phyloP scores from a whole-genome alignment of 2,888 invertebrate genomes.

The Temnothorax rugatulus region DNA sequence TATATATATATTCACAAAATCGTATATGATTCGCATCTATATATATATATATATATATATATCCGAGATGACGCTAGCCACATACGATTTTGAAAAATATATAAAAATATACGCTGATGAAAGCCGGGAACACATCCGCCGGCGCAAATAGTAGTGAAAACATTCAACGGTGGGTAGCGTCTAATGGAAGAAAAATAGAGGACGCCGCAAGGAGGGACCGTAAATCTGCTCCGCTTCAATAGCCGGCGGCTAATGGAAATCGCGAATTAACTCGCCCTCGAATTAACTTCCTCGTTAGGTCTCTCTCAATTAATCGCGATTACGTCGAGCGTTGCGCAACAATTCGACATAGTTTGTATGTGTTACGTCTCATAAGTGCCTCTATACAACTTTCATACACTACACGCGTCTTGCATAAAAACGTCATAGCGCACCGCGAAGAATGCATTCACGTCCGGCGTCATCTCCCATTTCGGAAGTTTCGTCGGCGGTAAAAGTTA shows the following conservation, averaged over 20 bases:
- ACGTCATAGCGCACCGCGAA: neutral
- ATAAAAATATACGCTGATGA: constrained; percentile 9
- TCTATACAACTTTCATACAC: neutral
- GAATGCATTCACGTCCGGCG: neutral
- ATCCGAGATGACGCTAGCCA: neutral
- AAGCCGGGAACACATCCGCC: constrained; percentile 4
- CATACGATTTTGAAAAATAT: constrained; percentile 25
- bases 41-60: neutral
- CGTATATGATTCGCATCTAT: neutral
- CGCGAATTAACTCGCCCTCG: constrained; percentile 37
- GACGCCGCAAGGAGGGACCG: neutral
- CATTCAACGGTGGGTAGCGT: neutral
- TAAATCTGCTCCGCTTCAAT: constrained; percentile 49
- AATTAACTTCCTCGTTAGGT: constrained; percentile 20
- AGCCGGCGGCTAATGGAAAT: constrained; percentile 45
- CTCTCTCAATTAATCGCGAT: constrained; percentile 41
- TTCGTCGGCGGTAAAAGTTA: constrained; percentile 37
- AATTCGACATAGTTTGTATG: constrained; percentile 6
- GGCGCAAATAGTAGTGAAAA: constrained; percentile 34
- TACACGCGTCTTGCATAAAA: neutral
- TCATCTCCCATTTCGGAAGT: neutral
- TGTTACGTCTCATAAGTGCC: neutral
- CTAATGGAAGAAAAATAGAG: constrained; percentile 48
- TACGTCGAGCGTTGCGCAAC: constrained; percentile 9
- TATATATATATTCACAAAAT: neutral